Evolutionary conservation across 23 tunicate species (phyloP), one percentile per base, ranked within the genome.

Genomic region (Trididemnum miniatum): DNA sequence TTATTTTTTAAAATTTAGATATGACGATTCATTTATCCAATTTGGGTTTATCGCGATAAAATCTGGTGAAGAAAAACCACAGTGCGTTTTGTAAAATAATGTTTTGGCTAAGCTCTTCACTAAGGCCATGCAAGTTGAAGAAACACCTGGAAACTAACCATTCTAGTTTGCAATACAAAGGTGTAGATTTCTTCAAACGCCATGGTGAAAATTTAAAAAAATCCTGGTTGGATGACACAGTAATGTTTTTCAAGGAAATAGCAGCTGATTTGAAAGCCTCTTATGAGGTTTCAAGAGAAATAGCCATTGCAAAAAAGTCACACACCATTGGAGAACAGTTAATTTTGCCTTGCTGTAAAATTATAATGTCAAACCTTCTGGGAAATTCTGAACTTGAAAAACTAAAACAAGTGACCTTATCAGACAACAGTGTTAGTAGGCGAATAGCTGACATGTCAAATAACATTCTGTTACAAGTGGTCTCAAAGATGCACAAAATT

Each of bases 381-480:
- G 81, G 91, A 71, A 59, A 72, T 1, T 71, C 86, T 87, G 73
- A 87, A 87, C 73, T 81, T 81, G 73, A 82, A 35, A 82, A 81
- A 74, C 91, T 81, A 36, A 60, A 81, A 36, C 86, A 72, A 72
- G 86, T 81, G 59, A 72, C 91, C 52, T 72, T 87, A 73, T 87
- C 86, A 60, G 81, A 87, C 59, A 59, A 87, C 62, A 87, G 81
- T 72, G 91, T 81, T 59, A 71, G 91, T 72, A 80, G 91, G 85
- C 32, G 91, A 87, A 87, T 87, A 35, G 27, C 38, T 71, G 81
- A 88, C 50, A 76, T 88, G 26, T 88, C 86, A 52, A 65, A 82
- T 3, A 81, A 88, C 92, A 75, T 88, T 82, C 44, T 88, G 86
- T 82, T 78, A 31, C 82, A 74, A 76, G 92, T 88, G 82, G 82